These are phyloP conservation scores for Oreochromis grahami DNA, from an alignment of 2,797 vertebrate genomes.

Conservation along the genomic window DNA sequence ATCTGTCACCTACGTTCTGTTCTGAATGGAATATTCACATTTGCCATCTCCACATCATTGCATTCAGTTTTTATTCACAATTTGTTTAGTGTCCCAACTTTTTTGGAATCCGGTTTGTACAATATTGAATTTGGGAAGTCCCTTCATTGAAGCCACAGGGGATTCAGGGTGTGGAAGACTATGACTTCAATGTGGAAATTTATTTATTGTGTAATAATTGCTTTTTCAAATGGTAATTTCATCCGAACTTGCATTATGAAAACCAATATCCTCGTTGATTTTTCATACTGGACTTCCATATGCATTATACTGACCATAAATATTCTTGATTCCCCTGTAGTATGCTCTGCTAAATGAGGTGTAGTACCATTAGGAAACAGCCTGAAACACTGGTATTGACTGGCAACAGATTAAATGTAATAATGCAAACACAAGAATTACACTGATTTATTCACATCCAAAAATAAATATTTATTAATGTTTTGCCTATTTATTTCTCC, in stretches of 20 bases:
- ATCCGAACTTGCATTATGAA: neutral
- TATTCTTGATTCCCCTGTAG: slow-evolving; percentile 47
- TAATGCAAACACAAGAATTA: neutral
- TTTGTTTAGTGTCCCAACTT: no score
- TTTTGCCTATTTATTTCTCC: neutral
- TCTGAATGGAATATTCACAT: no score
- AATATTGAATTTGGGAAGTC: slow-evolving; percentile 57
- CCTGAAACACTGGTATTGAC: slow-evolving; percentile 21
- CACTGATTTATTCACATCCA: neutral
- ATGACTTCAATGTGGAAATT: slow-evolving; percentile 14
- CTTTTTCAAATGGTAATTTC: slow-evolving; percentile 27
- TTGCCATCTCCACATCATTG: no score
- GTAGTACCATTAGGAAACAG: slow-evolving; percentile 43
- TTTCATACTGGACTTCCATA: slow-evolving; percentile 28
- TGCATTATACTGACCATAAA: slow-evolving; percentile 46
- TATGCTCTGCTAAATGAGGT: slow-evolving; percentile 55
- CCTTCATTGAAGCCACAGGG: neutral
- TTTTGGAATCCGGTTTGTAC: no score
- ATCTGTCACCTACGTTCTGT: no score
- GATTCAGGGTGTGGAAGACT: neutral
- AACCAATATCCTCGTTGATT: slow-evolving; percentile 25
- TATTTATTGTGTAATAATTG: slow-evolving; percentile 44
- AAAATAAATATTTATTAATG: neutral
- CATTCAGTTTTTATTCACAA: no score
- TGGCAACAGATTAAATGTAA: slow-evolving; percentile 17